These are phyloP conservation scores for Nephila pilipes DNA, from an alignment of 1,140 invertebrate species.

Conservation along the genomic window DNA sequence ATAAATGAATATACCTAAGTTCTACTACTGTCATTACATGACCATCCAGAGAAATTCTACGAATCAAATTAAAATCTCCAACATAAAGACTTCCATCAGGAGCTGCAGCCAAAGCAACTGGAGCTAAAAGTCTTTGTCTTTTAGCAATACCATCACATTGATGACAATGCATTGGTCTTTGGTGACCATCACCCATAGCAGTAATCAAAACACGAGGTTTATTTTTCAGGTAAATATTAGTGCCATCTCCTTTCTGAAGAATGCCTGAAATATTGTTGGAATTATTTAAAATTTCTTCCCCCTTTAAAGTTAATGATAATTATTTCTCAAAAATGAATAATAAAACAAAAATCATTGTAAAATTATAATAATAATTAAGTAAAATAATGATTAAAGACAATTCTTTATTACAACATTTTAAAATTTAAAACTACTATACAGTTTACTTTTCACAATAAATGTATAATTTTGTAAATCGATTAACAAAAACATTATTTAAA, in stretches of 20 bases:
- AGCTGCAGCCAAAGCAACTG: conserved; percentile 94
- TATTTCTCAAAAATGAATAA: too few relatives aligned
- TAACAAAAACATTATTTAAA: too few relatives aligned
- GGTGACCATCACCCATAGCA: conserved; percentile 96
- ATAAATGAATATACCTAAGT: conserved; percentile 86
- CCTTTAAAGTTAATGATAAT: too few relatives aligned
- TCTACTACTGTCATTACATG: conserved; percentile 95
- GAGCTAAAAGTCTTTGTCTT: conserved; percentile 92
- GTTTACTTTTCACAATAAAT: too few relatives aligned
- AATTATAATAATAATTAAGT: too few relatives aligned
- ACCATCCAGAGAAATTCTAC: conserved; percentile 94
- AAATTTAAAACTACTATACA: too few relatives aligned
- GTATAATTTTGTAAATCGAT: too few relatives aligned
- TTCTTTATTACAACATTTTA: too few relatives aligned
- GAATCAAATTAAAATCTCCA: conserved; percentile 97
- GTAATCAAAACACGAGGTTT: conserved; percentile 91
- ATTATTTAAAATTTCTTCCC: too few relatives aligned
- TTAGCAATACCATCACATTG: conserved; percentile 93
- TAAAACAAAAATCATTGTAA: too few relatives aligned
- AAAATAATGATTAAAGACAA: too few relatives aligned
- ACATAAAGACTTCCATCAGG: conserved; percentile 98
- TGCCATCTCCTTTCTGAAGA: conserved; percentile 97
- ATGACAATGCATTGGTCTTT: conserved; percentile 87
- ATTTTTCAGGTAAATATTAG: conserved; percentile 95
- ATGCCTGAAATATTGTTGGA: conserved; percentile 84